A percentile compares a stretch with the other conserved stretches of the same genome.
Conservation (phyloP, 2,888 invertebrate species). For the Dichetophora obliterata region DNA sequence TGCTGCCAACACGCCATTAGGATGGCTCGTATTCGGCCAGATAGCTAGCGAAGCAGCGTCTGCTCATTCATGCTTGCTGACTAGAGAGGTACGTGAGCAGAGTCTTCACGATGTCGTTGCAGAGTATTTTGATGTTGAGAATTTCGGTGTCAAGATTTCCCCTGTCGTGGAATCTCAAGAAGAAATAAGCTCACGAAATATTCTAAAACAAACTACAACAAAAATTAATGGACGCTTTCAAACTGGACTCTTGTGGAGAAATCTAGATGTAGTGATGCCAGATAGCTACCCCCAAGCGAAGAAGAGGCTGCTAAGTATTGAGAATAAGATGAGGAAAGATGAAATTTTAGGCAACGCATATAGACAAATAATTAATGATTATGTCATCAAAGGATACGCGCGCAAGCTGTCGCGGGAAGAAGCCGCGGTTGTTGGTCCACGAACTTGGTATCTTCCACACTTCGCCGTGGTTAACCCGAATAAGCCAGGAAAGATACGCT, state of each 20-base stretch:
- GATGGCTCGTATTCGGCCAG: no score
- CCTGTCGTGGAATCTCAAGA: conserved; percentile 17
- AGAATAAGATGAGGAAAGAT: conserved; percentile 35
- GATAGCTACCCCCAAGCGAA: conserved; percentile 27
- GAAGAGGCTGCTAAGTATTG: conserved; percentile 10
- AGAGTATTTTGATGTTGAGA: conserved; percentile 33
- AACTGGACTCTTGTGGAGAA: conserved; percentile 41
- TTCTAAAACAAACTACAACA: background rate
- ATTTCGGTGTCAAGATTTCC: no score
- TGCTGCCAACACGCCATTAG: no score
- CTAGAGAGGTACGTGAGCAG: background rate
- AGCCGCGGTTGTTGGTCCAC: conserved; percentile 48
- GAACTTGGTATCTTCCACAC: conserved; percentile 47
- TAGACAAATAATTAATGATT: background rate
- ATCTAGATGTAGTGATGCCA: conserved; percentile 16
- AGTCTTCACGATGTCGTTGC: conserved; percentile 26
- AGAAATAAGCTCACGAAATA: conserved; percentile 8
- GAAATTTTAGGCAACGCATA: background rate
- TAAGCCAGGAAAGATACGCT: conserved; percentile 52
- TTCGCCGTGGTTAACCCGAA: conserved; percentile 50
- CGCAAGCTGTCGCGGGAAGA: background rate
- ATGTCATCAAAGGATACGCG: background rate
- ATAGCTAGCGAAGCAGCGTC: no score
- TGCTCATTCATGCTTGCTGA: conserved; percentile 26
- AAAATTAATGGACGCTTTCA: conserved; percentile 35